Percentiles rank a stretch among this genome's conserved stretches.
Conservation (phyloP, 2,113 vertebrate genomes). For the Athene noctua region DNA sequence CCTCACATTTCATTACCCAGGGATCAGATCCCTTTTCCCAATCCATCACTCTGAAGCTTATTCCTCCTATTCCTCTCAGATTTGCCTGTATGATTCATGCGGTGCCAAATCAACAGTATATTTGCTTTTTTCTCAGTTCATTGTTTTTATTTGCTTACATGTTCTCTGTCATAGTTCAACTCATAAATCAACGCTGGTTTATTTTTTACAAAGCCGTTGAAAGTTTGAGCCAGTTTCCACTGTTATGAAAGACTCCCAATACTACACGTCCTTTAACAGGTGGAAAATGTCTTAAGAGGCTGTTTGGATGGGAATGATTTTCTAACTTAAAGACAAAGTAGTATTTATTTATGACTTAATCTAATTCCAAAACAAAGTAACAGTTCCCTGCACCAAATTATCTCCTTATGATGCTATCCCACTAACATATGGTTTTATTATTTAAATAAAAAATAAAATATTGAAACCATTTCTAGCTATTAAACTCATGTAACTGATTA, state of each 20-base stretch:
- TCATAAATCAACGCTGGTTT: slow-evolving; percentile 63
- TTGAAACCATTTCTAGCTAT: slow-evolving; percentile 43
- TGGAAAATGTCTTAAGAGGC: slow-evolving; percentile 64
- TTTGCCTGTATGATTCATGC: slow-evolving; percentile 49
- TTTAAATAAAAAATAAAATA: slow-evolving; percentile 40
- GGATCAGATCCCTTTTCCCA: slow-evolving; percentile 57
- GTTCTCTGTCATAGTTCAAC: slow-evolving; percentile 60
- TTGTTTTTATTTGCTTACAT: slow-evolving; percentile 74
- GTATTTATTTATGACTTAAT: slow-evolving; percentile 65
- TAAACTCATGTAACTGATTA: slow-evolving; percentile 38
- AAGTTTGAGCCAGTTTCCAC: slow-evolving; percentile 62
- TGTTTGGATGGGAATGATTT: slow-evolving; percentile 46
- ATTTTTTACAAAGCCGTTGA: slow-evolving; percentile 65
- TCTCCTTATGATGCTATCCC: slow-evolving; percentile 36
- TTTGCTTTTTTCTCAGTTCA: slow-evolving; percentile 58
- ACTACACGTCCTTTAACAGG: slow-evolving; percentile 53
- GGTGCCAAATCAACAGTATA: slow-evolving; percentile 58
- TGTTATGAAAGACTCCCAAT: slow-evolving; percentile 62
- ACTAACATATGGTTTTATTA: slow-evolving; percentile 45
- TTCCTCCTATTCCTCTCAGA: slow-evolving; percentile 31
- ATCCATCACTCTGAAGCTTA: slow-evolving; percentile 43
- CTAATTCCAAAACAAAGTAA: slow-evolving; percentile 65
- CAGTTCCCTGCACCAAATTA: slow-evolving; percentile 11
- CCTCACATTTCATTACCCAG: slow-evolving; percentile 67
- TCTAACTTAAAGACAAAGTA: slow-evolving; percentile 59